A percentile compares a stretch with the other conserved stretches of the same genome.
Conservation (phyloP, 2,888 invertebrate species). For the Sphinx pinastri region DNA sequence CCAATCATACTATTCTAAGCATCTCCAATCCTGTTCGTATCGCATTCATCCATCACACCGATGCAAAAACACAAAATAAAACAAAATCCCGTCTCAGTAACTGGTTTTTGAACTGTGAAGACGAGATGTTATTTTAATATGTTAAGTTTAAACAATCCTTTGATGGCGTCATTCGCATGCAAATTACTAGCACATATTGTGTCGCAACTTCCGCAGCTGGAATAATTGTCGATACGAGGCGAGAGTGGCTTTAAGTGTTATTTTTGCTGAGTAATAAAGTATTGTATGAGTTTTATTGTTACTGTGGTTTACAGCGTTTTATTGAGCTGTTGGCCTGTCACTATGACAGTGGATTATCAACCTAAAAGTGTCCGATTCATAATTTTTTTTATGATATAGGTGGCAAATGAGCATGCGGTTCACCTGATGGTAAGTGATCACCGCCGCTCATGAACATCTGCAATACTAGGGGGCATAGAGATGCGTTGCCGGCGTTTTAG, state of each 20-base stretch:
- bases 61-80: not conserved
- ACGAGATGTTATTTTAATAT: constrained; percentile 10
- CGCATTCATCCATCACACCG: not conserved
- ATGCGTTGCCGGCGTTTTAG: too few relatives aligned
- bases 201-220: constrained; percentile 40
- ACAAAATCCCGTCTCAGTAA: not conserved
- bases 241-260: not conserved
- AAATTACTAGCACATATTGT: constrained; percentile 39
- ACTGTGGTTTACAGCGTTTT: too few relatives aligned
- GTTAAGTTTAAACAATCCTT: constrained; percentile 19
- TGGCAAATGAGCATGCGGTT: too few relatives aligned
- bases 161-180: constrained; percentile 40
- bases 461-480: too few relatives aligned
- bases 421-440: too few relatives aligned
- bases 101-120: not conserved
- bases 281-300: not conserved
- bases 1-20: too few relatives aligned
- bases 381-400: too few relatives aligned
- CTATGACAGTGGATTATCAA: too few relatives aligned
- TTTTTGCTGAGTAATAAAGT: not conserved
- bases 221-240: constrained; percentile 35
- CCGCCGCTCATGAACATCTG: too few relatives aligned
- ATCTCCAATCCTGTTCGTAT: too few relatives aligned
- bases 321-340: too few relatives aligned
- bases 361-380: too few relatives aligned